These are phyloP conservation scores for Parelbella ahira DNA, from an alignment of 2,888 invertebrate species.

Conservation along the genomic window DNA sequence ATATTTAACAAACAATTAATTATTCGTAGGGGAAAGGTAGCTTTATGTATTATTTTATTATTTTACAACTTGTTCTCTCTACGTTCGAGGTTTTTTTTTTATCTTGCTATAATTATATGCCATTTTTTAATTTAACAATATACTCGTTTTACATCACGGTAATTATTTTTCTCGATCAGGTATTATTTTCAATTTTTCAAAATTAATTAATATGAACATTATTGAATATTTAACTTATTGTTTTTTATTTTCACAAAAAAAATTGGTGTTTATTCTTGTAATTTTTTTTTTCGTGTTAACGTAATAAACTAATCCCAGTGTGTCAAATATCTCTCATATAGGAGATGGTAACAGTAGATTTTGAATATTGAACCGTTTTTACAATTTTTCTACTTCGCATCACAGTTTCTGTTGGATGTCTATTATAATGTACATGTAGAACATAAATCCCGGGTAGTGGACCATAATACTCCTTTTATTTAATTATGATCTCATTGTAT, in stretches of 20 bases:
- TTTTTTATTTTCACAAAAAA: too few species aligned
- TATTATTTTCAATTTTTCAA: too few species aligned
- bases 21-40: neutral
- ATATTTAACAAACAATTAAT: constrained; percentile 6
- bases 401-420: too few species aligned
- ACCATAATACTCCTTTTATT: too few species aligned
- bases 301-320: constrained; percentile 15
- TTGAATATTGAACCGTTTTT: constrained; percentile 22
- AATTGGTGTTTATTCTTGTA: neutral
- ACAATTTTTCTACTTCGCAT: constrained; percentile 18
- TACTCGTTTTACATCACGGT: too few species aligned
- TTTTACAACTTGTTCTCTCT: constrained; percentile 7
- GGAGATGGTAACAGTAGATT: constrained; percentile 2
- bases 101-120: constrained; percentile 1
- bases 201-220: too few species aligned
- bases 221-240: too few species aligned
- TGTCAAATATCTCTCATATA: constrained; percentile 18
- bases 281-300: neutral
- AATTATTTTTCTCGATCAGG: too few species aligned
- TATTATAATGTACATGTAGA: too few species aligned
- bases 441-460: too few species aligned
- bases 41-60: constrained; percentile 8
- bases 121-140: too few species aligned
- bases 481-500: too few species aligned
- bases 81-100: constrained; percentile 8